Evolutionary conservation across 2,888 invertebrate genomes (phyloP), one percentile per base, ranked within the genome.

Genomic region (Osmoderma eremita): DNA sequence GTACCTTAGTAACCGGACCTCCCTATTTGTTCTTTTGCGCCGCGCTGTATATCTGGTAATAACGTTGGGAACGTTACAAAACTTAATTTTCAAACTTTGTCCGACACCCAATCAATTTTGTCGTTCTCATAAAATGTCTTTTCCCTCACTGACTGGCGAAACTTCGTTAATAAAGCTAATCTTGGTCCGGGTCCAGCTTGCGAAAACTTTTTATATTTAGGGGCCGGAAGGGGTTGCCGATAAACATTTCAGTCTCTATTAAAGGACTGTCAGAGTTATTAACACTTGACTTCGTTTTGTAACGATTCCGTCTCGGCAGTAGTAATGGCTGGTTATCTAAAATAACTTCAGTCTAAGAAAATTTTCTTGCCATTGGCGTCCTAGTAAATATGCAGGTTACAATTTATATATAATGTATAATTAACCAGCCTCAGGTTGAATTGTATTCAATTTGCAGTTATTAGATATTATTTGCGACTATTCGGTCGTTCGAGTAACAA

Each of bases 211-310:
- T 10, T 48, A 18, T 38, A 54, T 54, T 18, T 38, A 20, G 17
- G 3, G 18, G 18, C 20, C 8, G 18, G 39, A 54, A 54, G 4
- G 18, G 12, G 38, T 15, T 18, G 18, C 54, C 54, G 17, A 54
- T 54, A 54, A 54, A 54, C 54, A 54, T 54, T 54, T 39, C 54
- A 54, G 38, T 54, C 38, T 39, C 10, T 39, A 17, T 39, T 54
- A 54, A 54, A 20, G n/a, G 54, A 39, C 54, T 5, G 38, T 15
- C 18, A 54, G 38, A 53, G 17, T 15, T 53, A 53, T 49, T 49
- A 18, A 22, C 49, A 49, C 22, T 49, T 49, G 20, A 49, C n/a
- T 49, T 20, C 49, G n/a, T 22, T 49, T 22, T 49, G 18, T 49
- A 49, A 54, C 54, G 13, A 15, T 24, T 54, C 13, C 24, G n/a